Conservation (phyloP, 2,797 vertebrate species). For the Chaunax sp. region DNA sequence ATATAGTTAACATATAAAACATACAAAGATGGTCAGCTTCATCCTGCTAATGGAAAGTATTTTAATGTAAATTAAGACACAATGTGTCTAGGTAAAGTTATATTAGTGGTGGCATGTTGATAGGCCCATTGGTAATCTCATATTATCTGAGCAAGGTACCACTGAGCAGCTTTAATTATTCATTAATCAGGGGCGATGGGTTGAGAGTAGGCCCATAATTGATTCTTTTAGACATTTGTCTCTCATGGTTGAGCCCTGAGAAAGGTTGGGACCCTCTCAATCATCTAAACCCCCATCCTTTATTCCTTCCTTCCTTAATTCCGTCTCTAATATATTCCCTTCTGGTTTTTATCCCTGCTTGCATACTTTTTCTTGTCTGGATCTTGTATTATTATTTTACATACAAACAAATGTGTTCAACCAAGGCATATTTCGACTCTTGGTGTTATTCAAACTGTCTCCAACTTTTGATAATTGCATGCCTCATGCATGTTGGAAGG, state of each 20-base stretch:
- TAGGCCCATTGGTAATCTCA: constrained; percentile 54
- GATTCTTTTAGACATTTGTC: constrained; percentile 79
- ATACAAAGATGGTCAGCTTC: neutral
- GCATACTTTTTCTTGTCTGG: constrained; percentile 6
- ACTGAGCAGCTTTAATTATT: constrained; percentile 78
- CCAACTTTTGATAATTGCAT: neutral
- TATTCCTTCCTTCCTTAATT: constrained; percentile 24
- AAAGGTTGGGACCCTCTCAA: constrained; percentile 55
- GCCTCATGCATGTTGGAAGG: neutral
- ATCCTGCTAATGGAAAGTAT: constrained; percentile 8
- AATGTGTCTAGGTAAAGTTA: constrained; percentile 39
- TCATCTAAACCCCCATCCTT: constrained; percentile 26
- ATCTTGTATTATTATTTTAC: constrained; percentile 7
- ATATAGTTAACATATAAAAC: no score
- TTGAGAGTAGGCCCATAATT: constrained; percentile 69
- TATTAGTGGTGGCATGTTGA: constrained; percentile 43
- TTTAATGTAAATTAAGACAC: constrained; percentile 30
- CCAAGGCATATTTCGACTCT: neutral
- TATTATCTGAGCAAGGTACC: constrained; percentile 64
- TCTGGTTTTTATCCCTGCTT: constrained; percentile 7
- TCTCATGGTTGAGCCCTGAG: constrained; percentile 57
- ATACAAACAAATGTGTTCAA: neutral
- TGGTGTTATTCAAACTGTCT: neutral
- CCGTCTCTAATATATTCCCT: constrained; percentile 12
- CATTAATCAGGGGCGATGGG: constrained; percentile 72